Evolutionary conservation across 2,888 invertebrate genomes (phyloP).

Genomic region (Tachina fera): DNA sequence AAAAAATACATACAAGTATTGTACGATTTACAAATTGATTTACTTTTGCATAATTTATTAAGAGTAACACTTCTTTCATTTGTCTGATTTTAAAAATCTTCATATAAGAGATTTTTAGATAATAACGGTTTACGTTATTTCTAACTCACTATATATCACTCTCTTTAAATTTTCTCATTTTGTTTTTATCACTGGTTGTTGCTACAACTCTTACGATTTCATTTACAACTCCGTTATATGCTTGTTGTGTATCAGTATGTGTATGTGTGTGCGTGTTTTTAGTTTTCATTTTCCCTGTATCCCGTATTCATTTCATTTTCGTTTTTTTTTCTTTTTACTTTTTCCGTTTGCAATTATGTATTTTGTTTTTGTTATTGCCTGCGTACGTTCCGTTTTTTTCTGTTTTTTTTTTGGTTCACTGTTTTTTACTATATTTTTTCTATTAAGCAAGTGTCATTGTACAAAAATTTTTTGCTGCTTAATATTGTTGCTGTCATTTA

Average conservation of each 20-base stretch:
- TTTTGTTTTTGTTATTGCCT: constrained; percentile 22
- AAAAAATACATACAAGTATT: constrained; percentile 1
- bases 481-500: constrained; percentile 54
- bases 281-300: constrained; percentile 16
- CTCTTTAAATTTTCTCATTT: constrained; percentile 20
- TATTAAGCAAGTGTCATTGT: constrained; percentile 21
- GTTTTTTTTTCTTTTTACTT: constrained; percentile 39
- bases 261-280: not conserved
- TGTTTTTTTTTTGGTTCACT: constrained; percentile 28
- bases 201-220: not conserved
- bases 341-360: not conserved
- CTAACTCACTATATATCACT: constrained; percentile 1
- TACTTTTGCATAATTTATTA: constrained; percentile 29
- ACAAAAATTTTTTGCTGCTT: not conserved
- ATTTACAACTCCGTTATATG: constrained; percentile 50
- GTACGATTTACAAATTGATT: constrained; percentile 49
- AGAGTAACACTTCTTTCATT: constrained; percentile 9
- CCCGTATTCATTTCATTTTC: constrained; percentile 41
- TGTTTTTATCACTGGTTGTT: too few relatives aligned
- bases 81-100: not conserved
- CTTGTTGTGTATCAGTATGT: not conserved
- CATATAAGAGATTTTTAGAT: constrained; percentile 34
- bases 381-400: constrained; percentile 44
- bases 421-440: constrained; percentile 47
- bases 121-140: constrained; percentile 11